A percentile compares a stretch with the other conserved stretches of the same genome.
phyloP scores from a whole-genome alignment of 2,888 invertebrate genomes.

The Ectemnius lituratus region DNA sequence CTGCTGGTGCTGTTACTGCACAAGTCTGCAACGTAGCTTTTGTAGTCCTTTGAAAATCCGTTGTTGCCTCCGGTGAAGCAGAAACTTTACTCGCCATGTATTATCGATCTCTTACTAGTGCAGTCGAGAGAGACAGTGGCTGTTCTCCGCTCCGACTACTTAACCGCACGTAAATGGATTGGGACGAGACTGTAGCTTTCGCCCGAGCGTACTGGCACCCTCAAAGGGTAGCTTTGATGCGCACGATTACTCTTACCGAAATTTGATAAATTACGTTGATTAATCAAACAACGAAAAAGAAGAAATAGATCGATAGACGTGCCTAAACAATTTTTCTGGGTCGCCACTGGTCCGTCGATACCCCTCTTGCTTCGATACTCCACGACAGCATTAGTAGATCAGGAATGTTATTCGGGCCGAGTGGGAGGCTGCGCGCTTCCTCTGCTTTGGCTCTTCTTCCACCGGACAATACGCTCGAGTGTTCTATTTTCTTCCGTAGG shows the following conservation, averaged over 20 bases:
- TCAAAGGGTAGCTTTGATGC: no score
- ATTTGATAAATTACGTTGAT: no score
- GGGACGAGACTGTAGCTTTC: constrained; percentile 35
- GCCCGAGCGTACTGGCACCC: constrained; percentile 3
- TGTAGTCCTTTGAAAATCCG: constrained; percentile 41
- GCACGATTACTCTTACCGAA: no score
- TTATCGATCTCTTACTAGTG: constrained; percentile 36
- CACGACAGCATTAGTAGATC: constrained; percentile 11
- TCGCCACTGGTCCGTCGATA: neutral
- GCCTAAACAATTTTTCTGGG: neutral
- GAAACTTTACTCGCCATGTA: constrained; percentile 31
- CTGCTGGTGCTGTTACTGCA: neutral
- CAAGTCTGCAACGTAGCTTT: constrained; percentile 20
- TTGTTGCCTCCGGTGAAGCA: constrained; percentile 31
- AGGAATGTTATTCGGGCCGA: constrained; percentile 9
- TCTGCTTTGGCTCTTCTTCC: neutral
- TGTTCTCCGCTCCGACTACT: constrained; percentile 5
- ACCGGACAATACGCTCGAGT: neutral
- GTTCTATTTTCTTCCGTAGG: neutral
- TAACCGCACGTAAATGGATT: constrained; percentile 38
- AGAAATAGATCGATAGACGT: no score
- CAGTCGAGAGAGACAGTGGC: constrained; percentile 17
- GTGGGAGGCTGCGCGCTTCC: constrained; percentile 7
- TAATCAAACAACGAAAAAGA: no score
- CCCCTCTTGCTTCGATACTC: neutral